Evolutionary conservation across 2,113 vertebrate species (phyloP).

Genomic region (Nycticorax nycticorax): DNA sequence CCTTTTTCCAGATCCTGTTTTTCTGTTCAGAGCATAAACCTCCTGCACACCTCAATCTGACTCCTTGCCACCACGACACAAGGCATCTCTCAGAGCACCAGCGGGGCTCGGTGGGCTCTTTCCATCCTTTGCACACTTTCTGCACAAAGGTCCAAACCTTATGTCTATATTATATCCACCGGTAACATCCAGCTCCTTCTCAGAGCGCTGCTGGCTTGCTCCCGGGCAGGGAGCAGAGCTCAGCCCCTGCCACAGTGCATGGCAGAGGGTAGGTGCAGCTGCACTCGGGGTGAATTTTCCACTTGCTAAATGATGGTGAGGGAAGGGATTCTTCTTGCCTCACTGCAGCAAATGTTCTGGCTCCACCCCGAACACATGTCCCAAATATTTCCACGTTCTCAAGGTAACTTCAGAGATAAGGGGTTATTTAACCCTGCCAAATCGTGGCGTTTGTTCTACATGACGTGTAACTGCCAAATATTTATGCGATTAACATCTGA

Average conservation of each 20-base stretch:
- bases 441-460: background rate
- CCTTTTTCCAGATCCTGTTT: background rate
- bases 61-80: accelerated
- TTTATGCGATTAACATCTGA: conserved; percentile 43
- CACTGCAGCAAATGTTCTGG: background rate
- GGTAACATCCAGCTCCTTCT: background rate
- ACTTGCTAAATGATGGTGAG: background rate
- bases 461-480: conserved; percentile 23
- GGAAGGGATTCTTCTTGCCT: background rate
- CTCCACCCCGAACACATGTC: background rate
- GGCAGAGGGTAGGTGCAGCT: background rate
- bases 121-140: background rate
- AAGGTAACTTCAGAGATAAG: conserved; percentile 49
- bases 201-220: accelerated
- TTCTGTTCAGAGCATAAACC: background rate
- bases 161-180: accelerated
- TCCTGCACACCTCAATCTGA: background rate
- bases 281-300: background rate
- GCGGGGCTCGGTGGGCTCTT: background rate
- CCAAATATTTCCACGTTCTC: conserved; percentile 48
- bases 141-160: background rate
- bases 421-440: background rate
- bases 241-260: accelerated
- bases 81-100: background rate
- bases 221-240: background rate